Evolutionary conservation across 1,140 invertebrate genomes (phyloP).

Genomic region (Rhyzopertha dominica): DNA sequence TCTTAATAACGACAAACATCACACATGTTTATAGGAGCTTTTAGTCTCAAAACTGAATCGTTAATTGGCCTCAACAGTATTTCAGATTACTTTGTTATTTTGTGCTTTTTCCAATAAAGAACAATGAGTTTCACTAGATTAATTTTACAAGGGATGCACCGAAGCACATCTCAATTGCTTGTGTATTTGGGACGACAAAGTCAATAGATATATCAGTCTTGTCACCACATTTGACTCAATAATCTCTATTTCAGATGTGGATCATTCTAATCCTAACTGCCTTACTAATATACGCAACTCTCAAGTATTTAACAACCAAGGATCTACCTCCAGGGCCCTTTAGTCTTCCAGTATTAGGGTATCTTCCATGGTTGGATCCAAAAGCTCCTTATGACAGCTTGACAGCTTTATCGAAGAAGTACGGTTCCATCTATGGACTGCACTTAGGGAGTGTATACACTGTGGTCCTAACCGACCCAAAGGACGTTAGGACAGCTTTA

Average conservation of each 20-base stretch:
- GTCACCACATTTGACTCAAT: not conserved
- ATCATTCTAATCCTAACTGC: constrained; percentile 13
- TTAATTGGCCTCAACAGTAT: too few species aligned
- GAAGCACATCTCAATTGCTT: not conserved
- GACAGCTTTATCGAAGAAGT: constrained; percentile 57
- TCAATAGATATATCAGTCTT: constrained; percentile 5
- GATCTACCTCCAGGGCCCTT: constrained; percentile 69
- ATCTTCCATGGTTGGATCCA: constrained; percentile 65
- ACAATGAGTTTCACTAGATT: too few species aligned
- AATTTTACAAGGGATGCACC: too few species aligned
- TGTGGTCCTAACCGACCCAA: constrained; percentile 68
- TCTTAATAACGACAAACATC: too few species aligned
- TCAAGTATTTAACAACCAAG: constrained; percentile 32
- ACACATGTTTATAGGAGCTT: too few species aligned
- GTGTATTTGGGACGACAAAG: constrained; percentile 9
- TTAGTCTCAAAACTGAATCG: too few species aligned
- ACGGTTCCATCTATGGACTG: constrained; percentile 67
- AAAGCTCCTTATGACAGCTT: constrained; percentile 64
- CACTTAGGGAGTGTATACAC: constrained; percentile 67
- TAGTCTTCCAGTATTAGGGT: constrained; percentile 72
- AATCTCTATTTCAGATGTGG: constrained; percentile 27
- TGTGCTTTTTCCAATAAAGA: too few species aligned
- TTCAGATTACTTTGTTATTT: too few species aligned
- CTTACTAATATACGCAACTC: constrained; percentile 12
- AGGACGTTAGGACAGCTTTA: constrained; percentile 64